A percentile compares a stretch with the other conserved stretches of the same genome.
Conservation (phyloP, 1,140 invertebrate genomes). For the Pachyrhynchus sulphureomaculatus region DNA sequence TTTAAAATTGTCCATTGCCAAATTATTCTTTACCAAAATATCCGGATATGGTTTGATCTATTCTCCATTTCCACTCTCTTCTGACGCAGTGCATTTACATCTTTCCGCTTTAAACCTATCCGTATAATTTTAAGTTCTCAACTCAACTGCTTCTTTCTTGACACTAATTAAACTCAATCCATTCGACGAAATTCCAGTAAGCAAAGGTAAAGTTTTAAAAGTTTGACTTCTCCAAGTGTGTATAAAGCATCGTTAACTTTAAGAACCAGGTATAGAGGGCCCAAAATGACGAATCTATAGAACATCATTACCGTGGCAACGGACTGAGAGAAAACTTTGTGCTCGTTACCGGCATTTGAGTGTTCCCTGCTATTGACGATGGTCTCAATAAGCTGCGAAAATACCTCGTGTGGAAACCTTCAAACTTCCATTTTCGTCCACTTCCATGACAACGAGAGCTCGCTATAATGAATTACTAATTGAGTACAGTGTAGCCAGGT, state of each 20-base stretch:
- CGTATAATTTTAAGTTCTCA: constrained; percentile 1
- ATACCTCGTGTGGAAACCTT: constrained; percentile 8
- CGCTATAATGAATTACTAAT: constrained; percentile 4
- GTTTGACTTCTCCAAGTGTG: not conserved
- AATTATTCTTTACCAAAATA: too few relatives aligned
- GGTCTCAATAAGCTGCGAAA: constrained; percentile 8
- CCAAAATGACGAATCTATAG: constrained; percentile 8
- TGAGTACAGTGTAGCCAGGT: constrained; percentile 1
- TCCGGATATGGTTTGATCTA: not conserved
- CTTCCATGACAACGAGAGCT: constrained; percentile 4
- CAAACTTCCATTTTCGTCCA: constrained; percentile 11
- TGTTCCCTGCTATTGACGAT: constrained; percentile 4
- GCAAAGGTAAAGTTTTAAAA: not conserved
- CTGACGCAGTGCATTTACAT: not conserved
- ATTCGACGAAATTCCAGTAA: not conserved
- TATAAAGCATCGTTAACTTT: constrained; percentile 1
- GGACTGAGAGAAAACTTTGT: constrained; percentile 2
- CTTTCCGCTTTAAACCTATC: not conserved
- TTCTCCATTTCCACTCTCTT: not conserved
- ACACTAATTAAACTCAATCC: constrained; percentile 7
- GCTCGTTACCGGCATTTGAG: constrained; percentile 2
- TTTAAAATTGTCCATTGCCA: too few relatives aligned
- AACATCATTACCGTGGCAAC: constrained; percentile 9
- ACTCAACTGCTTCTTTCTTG: constrained; percentile 1
- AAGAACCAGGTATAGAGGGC: not conserved